phyloP scores from a whole-genome alignment of 2,113 vertebrate genomes.

The Ctenomys sociabilis region DNA sequence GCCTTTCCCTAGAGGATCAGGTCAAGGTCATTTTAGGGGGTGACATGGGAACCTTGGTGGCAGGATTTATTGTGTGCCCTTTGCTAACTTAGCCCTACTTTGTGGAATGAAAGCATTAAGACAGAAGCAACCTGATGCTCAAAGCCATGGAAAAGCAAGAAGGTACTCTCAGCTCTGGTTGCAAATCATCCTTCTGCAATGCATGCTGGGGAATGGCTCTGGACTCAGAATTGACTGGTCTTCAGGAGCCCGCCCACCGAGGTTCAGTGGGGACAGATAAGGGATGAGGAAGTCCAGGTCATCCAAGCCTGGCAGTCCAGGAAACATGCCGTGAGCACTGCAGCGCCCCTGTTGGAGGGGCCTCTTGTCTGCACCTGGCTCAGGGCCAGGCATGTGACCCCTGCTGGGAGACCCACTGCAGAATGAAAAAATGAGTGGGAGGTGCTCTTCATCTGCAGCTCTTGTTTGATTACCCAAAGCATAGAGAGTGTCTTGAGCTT shows the following conservation, averaged over 20 bases:
- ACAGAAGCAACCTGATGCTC: not conserved
- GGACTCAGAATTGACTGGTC: not conserved
- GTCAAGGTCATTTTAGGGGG: not conserved
- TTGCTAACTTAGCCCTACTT: slow-evolving; percentile 2
- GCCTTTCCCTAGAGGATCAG: not conserved
- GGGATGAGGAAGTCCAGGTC: not conserved
- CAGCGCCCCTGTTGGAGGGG: not conserved
- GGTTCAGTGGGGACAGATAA: not conserved
- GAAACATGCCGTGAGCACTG: not conserved
- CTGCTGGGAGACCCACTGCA: not conserved
- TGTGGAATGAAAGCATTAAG: not conserved
- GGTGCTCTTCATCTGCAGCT: not conserved
- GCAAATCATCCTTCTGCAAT: not conserved
- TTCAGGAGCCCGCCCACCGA: not conserved
- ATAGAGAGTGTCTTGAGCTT: not conserved
- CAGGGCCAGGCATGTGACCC: not conserved
- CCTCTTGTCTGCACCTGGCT: not conserved
- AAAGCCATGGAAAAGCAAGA: not conserved
- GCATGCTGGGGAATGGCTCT: not conserved
- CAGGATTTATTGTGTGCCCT: not conserved
- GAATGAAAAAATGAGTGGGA: not conserved
- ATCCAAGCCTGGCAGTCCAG: not conserved
- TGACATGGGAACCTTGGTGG: not conserved
- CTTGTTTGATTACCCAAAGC: not conserved
- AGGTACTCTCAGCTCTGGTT: not conserved